Evolutionary conservation across 2,113 vertebrate species (phyloP), one percentile per base, ranked within the genome.

Genomic region (Pomatorhinus ruficollis): DNA sequence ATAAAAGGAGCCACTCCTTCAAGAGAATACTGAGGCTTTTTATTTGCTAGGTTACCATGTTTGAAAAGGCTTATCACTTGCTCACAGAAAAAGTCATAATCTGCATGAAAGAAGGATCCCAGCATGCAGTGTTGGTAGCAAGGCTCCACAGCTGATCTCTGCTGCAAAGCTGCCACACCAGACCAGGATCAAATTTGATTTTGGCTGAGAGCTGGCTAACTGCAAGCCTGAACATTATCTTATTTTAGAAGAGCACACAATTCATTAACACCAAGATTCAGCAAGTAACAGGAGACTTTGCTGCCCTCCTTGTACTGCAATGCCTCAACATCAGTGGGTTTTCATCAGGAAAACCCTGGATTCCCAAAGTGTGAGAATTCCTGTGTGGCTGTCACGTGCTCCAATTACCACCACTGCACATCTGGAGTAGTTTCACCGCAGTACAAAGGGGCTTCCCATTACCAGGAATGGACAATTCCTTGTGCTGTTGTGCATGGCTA

Each of bases 61-160:
- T 81, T 93, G 90, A 91, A 89, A 95, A 80, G 78, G 60, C 84
- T 96, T 95, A 96, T 97, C 93, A 65, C 71, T 74, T 44, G 22
- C 60, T 57, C 28, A 23, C 92, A 97, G 96, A 64, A 93, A 84
- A 94, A 96, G 68, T 90, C 53, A 19, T 50, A n/a, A 92, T 97
- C 93, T 96, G 68, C 93, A 95, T 95, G 75, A 89, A 88, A 93
- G 93, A 88, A 86, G 44, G 40, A 59, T 86, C 61, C 75, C 87
- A 60, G 86, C 80, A 61, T 42, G 77, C 37, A 45, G 25, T 6
- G 10, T 24, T 52, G 44, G 83, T 37, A 85, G 75, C 37, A 45
- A 33, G 27, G 77, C 61, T 79, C 65, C 78, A 71, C 45, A 77
- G 88, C 61, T 61, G 65, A 74, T 70, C 40, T 70, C 64, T 69